These are phyloP conservation scores for Drosophila basisetae DNA, from an alignment of 2,888 invertebrate species.

Conservation along the genomic window DNA sequence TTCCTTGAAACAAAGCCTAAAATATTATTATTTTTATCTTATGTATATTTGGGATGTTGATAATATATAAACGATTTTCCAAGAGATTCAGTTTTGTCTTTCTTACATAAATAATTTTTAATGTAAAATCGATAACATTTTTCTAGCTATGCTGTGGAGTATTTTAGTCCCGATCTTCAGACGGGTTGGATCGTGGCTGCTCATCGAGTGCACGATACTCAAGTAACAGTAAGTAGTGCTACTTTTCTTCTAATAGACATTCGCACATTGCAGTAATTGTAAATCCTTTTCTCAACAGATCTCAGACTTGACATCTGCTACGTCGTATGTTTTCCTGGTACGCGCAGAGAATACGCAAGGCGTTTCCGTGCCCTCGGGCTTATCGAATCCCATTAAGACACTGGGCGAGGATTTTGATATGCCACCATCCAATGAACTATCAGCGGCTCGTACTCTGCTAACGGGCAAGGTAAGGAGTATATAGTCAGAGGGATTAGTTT, in stretches of 20 bases:
- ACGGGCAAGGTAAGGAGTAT: constrained; percentile 83
- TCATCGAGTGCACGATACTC: constrained; percentile 89
- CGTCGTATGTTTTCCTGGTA: constrained; percentile 93
- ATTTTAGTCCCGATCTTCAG: constrained; percentile 91
- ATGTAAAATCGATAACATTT: neutral
- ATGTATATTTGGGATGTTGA: neutral
- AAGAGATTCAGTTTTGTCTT: neutral
- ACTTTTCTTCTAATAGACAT: neutral
- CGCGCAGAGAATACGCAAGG: constrained; percentile 95
- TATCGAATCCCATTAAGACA: constrained; percentile 90
- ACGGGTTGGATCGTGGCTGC: constrained; percentile 92
- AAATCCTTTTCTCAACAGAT: constrained; percentile 84
- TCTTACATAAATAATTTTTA: neutral
- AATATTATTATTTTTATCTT: neutral
- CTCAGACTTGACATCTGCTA: constrained; percentile 90
- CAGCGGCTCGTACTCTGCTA: constrained; percentile 83
- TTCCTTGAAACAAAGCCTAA: neutral
- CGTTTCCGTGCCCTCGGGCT: constrained; percentile 91
- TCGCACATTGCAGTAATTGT: neutral
- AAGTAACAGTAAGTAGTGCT: constrained; percentile 87
- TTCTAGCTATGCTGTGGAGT: constrained; percentile 90
- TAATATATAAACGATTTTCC: neutral
- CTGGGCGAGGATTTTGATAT: constrained; percentile 84
- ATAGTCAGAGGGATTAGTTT: neutral
- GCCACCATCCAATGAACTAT: constrained; percentile 84